Conservation (phyloP, 2,113 vertebrate genomes). For the Motacilla tschutschensis region DNA sequence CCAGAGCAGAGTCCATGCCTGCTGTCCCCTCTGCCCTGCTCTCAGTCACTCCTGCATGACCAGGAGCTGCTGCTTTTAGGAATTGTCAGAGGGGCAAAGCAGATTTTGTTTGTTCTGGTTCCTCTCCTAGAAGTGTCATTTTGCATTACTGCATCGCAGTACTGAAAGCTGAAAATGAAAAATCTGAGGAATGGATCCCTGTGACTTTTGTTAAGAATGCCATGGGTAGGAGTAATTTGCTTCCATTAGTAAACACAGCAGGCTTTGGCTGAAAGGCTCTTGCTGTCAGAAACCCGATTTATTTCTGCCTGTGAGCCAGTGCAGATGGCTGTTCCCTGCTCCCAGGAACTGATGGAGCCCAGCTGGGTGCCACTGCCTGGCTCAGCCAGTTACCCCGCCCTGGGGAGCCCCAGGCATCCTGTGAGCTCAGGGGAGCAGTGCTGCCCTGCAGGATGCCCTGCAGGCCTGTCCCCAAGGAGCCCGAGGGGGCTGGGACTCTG, state of each 20-base stretch:
- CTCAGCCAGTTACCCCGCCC: not conserved
- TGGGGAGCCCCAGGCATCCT: rapidly evolving
- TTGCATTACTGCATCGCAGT: not conserved
- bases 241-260: not conserved
- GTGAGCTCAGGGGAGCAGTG: not conserved
- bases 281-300: not conserved
- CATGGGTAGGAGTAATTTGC: not conserved
- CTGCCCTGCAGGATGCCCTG: not conserved
- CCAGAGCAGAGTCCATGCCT: not conserved
- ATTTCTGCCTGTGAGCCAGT: not conserved
- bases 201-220: not conserved
- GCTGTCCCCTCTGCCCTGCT: not conserved
- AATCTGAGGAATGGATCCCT: not conserved
- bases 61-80: not conserved
- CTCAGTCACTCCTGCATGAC: not conserved
- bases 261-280: not conserved
- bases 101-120: not conserved
- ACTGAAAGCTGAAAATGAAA: not conserved
- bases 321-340: slow-evolving; percentile 8
- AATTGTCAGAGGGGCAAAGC: not conserved
- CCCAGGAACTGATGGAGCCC: not conserved
- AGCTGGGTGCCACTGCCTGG: not conserved
- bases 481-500: not conserved
- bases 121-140: not conserved
- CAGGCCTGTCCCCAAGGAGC: not conserved